Base-by-base conservation (phyloP, 2,113 vertebrate genomes). In the Talpa occidentalis region DNA sequence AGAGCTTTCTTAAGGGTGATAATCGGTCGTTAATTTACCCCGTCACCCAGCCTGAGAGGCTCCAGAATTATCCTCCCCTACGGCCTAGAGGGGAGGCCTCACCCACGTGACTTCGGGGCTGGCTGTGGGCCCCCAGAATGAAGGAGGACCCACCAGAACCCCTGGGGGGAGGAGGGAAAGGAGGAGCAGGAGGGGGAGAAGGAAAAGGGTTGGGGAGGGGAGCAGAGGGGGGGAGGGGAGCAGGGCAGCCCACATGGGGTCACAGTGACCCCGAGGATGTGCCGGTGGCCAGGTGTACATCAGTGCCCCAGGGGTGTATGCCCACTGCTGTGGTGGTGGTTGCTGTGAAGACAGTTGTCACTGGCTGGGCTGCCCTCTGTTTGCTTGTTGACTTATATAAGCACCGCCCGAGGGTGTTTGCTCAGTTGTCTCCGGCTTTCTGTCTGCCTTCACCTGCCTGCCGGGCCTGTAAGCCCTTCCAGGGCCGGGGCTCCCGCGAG, bases 371-470 rank as follows among this genome's bases (percentile, higher is more conserved):
- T 78, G 62, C 82, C 93, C 77, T 37, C 94, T 77, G 76, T 88
- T 73, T 86, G 83, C 69, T 78, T 47, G 67, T 10, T 42, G 77
- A 54, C 66, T 92, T 85, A 82, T 3, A 21, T 56, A 88, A 95
- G 89, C n/a, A 5, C 76, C 2, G 12, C 74, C 89, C 0, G 2
- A 40, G 74, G 74, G 11, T 64, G 83, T 84, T 21, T 78, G 73
- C 28, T 74, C 32, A 67, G n/a, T 59, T 16, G 52, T 84, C 83
- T 82, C n/a, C 0, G 82, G 67, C 56, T 54, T 74, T 91, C 79
- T 76, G 73, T 86, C 62, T 93, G 92, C 94, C 89, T 88, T 4
- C n/a, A n/a, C n/a, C n/a, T n/a, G n/a, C n/a, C n/a, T n/a, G n/a
- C n/a, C n/a, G n/a, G 3, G 94, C 96, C 90, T 92, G 67, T 12